Evolutionary conservation across 2,888 invertebrate species (phyloP).

Genomic region (Diarsia dahlii): DNA sequence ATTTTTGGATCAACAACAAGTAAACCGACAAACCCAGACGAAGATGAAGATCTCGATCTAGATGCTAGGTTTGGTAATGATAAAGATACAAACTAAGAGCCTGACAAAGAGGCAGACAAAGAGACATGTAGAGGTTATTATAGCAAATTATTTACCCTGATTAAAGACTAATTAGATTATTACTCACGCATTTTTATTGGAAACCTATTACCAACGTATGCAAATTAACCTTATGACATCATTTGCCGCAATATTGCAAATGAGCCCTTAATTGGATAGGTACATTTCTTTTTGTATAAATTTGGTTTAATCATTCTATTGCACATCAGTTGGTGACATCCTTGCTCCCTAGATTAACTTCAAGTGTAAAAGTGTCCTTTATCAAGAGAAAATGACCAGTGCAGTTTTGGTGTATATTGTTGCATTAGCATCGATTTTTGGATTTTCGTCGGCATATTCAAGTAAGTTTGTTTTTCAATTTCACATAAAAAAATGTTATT

Average conservation of each 20-base stretch:
- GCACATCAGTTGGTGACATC: conserved; percentile 34
- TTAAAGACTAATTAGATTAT: conserved; percentile 69
- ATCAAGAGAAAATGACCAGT: conserved; percentile 38
- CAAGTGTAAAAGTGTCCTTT: neutral
- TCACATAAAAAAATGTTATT: neutral
- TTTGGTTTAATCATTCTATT: neutral
- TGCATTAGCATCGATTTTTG: conserved; percentile 31
- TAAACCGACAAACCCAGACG: conserved; percentile 21
- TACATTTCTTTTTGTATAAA: conserved; percentile 37
- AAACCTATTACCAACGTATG: conserved; percentile 22
- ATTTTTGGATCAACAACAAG: conserved; percentile 38
- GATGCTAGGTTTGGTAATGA: conserved; percentile 45
- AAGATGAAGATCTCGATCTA: conserved; percentile 42
- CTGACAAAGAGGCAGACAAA: conserved; percentile 2
- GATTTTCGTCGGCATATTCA: conserved; percentile 46
- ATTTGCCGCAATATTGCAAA: conserved; percentile 41
- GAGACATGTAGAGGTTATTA: neutral
- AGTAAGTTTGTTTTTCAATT: conserved; percentile 48
- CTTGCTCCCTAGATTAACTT: conserved; percentile 3
- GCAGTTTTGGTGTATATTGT: conserved; percentile 20
- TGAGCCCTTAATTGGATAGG: conserved; percentile 19
- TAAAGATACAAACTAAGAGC: neutral
- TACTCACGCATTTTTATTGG: conserved; percentile 56
- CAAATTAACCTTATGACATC: conserved; percentile 31
- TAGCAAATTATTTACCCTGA: conserved; percentile 36